Evolutionary conservation across 2,113 vertebrate species (phyloP).

Genomic region (Nematolebias whitei): DNA sequence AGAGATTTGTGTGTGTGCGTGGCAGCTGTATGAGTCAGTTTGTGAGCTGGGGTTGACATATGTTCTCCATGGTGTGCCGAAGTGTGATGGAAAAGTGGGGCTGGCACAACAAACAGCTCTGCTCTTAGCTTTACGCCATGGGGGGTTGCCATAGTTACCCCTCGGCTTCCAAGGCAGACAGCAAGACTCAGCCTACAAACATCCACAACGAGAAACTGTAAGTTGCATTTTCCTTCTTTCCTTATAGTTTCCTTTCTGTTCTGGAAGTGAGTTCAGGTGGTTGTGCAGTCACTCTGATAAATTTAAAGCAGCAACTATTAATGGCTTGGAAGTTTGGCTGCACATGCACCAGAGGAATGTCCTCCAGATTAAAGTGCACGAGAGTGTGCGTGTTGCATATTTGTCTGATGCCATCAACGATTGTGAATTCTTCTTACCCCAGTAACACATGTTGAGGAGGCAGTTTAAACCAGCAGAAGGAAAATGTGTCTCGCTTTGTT

Average conservation of each 20-base stretch:
- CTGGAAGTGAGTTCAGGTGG: neutral
- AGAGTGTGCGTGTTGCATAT: conserved; percentile 59
- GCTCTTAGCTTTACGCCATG: conserved; percentile 72
- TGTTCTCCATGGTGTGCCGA: conserved; percentile 32
- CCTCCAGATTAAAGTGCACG: conserved; percentile 44
- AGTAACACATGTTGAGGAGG: conserved; percentile 43
- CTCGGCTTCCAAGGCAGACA: conserved; percentile 66
- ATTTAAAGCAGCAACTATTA: neutral
- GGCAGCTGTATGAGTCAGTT: conserved; percentile 16
- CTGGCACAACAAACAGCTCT: conserved; percentile 51
- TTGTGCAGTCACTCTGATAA: neutral
- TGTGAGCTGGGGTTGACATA: conserved; percentile 29
- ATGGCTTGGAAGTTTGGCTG: conserved; percentile 13
- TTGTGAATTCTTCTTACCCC: conserved; percentile 53
- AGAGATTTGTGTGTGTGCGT: neutral
- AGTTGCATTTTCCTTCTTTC: conserved; percentile 37
- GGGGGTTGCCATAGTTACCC: conserved; percentile 80
- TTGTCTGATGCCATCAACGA: conserved; percentile 72
- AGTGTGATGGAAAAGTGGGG: conserved; percentile 67
- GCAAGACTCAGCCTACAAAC: conserved; percentile 53
- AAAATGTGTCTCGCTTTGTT: too few relatives aligned
- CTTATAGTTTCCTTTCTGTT: neutral
- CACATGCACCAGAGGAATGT: conserved; percentile 69
- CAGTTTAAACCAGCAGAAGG: neutral
- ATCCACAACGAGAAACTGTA: conserved; percentile 66